Evolutionary conservation across 2,797 vertebrate species (phyloP).

Genomic region (Sebastes hubbsi): DNA sequence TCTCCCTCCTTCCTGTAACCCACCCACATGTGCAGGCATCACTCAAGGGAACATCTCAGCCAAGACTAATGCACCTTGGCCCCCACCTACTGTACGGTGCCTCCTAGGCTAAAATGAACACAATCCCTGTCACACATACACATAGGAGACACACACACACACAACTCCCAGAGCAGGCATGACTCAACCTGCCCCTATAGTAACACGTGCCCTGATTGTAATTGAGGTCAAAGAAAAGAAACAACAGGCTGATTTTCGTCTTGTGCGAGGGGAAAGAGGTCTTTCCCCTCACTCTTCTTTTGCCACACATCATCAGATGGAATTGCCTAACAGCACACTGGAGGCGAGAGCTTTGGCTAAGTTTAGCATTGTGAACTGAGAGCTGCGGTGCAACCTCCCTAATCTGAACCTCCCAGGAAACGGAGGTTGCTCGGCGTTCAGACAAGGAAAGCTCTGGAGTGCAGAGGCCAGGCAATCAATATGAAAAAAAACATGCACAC

Average conservation of each 20-base stretch:
- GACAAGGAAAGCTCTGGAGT: not conserved
- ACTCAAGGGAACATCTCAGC: conserved; percentile 72
- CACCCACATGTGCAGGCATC: conserved; percentile 55
- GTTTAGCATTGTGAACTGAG: conserved; percentile 50
- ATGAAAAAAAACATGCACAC: not conserved
- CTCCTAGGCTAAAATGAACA: conserved; percentile 61
- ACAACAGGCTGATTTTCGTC: conserved; percentile 71
- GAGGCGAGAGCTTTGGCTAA: conserved; percentile 45
- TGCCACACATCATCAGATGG: conserved; percentile 49
- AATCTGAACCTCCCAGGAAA: conserved; percentile 37
- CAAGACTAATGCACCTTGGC: conserved; percentile 71
- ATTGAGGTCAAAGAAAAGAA: conserved; percentile 82
- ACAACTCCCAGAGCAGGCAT: no score
- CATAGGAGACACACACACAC: not conserved
- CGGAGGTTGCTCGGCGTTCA: conserved; percentile 15
- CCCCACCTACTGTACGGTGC: conserved; percentile 57
- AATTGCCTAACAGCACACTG: conserved; percentile 54
- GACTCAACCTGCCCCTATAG: conserved; percentile 69
- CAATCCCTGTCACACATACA: conserved; percentile 50
- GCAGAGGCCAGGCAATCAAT: not conserved
- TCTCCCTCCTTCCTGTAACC: conserved; percentile 34
- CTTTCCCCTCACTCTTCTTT: conserved; percentile 52
- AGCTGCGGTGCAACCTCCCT: conserved; percentile 20
- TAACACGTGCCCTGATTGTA: conserved; percentile 70
- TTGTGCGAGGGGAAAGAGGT: conserved; percentile 45